phyloP scores from a whole-genome alignment of 2,888 invertebrate genomes.

The Charanyca ferruginea region DNA sequence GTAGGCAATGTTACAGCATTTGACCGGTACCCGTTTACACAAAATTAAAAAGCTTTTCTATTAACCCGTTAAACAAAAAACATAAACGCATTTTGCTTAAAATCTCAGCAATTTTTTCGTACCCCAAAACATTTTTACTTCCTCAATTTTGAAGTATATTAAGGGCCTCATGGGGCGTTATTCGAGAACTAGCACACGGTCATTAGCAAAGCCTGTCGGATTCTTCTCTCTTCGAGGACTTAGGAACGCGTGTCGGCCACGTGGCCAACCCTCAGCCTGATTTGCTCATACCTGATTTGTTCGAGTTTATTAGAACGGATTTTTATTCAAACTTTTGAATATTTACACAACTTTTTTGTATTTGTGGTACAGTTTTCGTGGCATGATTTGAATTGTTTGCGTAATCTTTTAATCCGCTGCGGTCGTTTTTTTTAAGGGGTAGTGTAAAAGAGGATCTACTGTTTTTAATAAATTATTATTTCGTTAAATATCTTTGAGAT shows the following conservation, averaged over 20 bases:
- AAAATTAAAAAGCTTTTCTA: neutral
- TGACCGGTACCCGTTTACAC: no score
- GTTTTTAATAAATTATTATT: neutral
- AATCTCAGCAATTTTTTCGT: conserved; percentile 6
- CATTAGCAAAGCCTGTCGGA: conserved; percentile 84
- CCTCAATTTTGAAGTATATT: conserved; percentile 54
- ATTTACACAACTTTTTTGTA: conserved; percentile 50
- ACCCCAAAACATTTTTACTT: conserved; percentile 38
- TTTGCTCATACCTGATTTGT: conserved; percentile 89
- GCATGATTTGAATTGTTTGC: conserved; percentile 30
- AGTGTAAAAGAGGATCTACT: no score
- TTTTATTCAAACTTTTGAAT: conserved; percentile 56
- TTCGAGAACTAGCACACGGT: conserved; percentile 70
- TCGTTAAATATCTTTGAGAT: neutral
- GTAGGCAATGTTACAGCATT: no score
- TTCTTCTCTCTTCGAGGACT: conserved; percentile 70
- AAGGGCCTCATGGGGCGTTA: conserved; percentile 57
- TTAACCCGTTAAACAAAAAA: neutral
- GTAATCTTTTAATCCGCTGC: conserved; percentile 40
- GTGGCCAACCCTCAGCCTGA: conserved; percentile 74
- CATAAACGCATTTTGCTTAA: neutral
- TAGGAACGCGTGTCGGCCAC: conserved; percentile 73
- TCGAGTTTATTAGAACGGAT: conserved; percentile 78
- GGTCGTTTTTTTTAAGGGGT: conserved; percentile 11
- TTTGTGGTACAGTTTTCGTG: conserved; percentile 34